Evolutionary conservation across 2,888 invertebrate species (phyloP).

Genomic region (Steinernema scapterisci): DNA sequence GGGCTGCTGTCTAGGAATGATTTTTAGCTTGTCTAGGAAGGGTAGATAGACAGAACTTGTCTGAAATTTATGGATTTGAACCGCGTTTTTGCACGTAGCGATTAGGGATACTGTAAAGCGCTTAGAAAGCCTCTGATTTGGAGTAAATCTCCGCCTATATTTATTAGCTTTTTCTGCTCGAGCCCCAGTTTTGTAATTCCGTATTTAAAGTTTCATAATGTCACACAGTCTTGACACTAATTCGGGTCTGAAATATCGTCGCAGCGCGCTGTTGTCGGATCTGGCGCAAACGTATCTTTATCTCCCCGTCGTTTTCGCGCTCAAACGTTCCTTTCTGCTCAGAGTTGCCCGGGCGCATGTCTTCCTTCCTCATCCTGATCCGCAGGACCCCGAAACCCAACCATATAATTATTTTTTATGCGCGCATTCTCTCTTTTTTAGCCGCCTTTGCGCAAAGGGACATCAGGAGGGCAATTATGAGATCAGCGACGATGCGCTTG

Average conservation of each 20-base stretch:
- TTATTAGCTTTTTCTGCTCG: no score
- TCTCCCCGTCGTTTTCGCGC: background rate
- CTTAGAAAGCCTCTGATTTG: no score
- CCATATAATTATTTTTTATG: conserved; percentile 27
- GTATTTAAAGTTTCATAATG: background rate
- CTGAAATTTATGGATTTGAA: no score
- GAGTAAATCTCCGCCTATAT: no score
- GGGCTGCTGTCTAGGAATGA: no score
- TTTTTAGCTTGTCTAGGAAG: no score
- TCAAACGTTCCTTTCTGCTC: background rate
- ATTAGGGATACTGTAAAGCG: no score
- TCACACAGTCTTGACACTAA: background rate
- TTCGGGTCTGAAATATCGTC: background rate
- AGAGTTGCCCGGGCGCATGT: background rate
- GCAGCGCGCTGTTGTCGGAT: background rate
- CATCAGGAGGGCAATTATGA: conserved; percentile 29
- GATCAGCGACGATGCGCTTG: no score
- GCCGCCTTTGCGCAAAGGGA: background rate
- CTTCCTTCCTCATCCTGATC: background rate
- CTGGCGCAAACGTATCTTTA: conserved; percentile 31
- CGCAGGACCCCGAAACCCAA: background rate
- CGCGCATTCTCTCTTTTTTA: conserved; percentile 14
- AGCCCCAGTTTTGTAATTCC: no score
- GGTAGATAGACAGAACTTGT: no score
- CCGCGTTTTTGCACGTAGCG: no score